These are phyloP conservation scores for Cryptotis parvus DNA, from an alignment of 2,113 vertebrate genomes.

Conservation along the genomic window DNA sequence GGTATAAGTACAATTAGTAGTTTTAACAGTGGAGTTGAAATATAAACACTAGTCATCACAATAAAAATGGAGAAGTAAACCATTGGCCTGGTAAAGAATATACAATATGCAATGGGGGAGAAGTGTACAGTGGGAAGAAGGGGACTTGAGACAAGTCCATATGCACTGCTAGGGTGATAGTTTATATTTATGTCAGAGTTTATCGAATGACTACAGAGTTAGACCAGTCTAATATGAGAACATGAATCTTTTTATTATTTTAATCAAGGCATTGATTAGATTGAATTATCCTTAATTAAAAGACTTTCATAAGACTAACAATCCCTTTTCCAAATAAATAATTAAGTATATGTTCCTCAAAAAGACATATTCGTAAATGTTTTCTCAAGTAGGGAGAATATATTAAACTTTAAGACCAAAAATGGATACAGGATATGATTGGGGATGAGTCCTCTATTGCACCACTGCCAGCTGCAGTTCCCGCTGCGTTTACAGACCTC, in stretches of 20 bases:
- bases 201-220: background rate
- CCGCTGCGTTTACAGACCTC: background rate
- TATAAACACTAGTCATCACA: background rate
- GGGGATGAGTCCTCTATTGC: slow-evolving; percentile 21
- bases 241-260: slow-evolving; percentile 37
- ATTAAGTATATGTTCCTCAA: background rate
- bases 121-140: background rate
- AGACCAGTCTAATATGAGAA: slow-evolving; percentile 1
- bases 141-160: no score
- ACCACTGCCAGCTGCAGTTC: slow-evolving; percentile 29
- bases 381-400: slow-evolving; percentile 7
- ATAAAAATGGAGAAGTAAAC: background rate
- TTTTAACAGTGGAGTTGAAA: background rate
- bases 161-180: no score
- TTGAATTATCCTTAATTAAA: slow-evolving; percentile 46
- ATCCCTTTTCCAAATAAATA: slow-evolving; percentile 32
- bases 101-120: background rate
- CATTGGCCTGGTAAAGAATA: background rate
- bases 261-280: slow-evolving; percentile 4
- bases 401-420: slow-evolving; percentile 19
- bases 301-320: slow-evolving; percentile 15
- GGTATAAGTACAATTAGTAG: background rate
- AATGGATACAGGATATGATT: slow-evolving; percentile 61
- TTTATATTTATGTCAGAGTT: no score
- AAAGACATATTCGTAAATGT: slow-evolving; percentile 18